Percentiles rank a stretch among this genome's conserved stretches.
Evolutionary conservation across 2,797 vertebrate genomes (phyloP).

Genomic region (Argyrosomus regius): DNA sequence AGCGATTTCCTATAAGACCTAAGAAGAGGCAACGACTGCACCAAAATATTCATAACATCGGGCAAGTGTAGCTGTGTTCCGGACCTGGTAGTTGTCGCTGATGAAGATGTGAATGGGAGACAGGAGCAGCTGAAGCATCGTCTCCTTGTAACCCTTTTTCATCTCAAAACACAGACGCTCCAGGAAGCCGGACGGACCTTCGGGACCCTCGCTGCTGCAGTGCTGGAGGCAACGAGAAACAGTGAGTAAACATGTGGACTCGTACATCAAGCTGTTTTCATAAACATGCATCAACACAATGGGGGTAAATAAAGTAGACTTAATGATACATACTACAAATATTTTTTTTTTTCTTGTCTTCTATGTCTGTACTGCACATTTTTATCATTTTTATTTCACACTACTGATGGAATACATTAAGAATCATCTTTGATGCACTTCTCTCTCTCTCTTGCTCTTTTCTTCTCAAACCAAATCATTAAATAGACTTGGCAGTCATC

Average conservation of each 20-base stretch:
- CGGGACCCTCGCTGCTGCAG: conserved; percentile 93
- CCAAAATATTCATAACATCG: not conserved
- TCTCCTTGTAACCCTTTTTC: conserved; percentile 98
- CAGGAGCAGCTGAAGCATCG: conserved; percentile 94
- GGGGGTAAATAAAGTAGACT: not conserved
- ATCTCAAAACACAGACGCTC: conserved; percentile 98
- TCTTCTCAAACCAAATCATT: not conserved
- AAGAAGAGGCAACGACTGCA: not conserved
- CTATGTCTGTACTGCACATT: not conserved
- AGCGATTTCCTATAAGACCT: not conserved
- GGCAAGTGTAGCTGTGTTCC: not conserved
- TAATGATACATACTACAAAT: not conserved
- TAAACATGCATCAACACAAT: conserved; percentile 3
- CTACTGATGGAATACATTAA: conserved; percentile 1
- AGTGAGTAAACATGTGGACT: conserved; percentile 24
- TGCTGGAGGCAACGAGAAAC: conserved; percentile 82
- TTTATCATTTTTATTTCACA: not conserved
- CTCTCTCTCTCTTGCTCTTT: not conserved
- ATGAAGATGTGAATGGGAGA: conserved; percentile 95
- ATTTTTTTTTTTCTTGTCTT: not conserved
- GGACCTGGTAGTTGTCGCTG: conserved; percentile 97
- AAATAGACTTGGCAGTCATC: conserved; percentile 5
- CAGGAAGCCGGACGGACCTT: conserved; percentile 94
- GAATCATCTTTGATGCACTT: conserved; percentile 8
- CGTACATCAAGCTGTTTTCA: conserved; percentile 22